phyloP scores from a whole-genome alignment of 1,140 invertebrate genomes.

The Procambarus virginalis region DNA sequence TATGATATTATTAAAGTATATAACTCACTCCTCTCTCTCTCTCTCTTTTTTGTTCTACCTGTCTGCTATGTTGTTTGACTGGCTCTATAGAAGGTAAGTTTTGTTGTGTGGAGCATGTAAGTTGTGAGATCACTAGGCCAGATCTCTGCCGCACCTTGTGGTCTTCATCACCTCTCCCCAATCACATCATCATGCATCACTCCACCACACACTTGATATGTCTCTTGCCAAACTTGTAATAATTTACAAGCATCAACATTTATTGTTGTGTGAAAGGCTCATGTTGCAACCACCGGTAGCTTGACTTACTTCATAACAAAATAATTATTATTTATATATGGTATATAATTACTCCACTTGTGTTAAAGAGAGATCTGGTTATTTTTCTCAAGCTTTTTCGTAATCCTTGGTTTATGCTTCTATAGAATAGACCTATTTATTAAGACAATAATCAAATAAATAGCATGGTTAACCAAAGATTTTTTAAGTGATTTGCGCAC shows the following conservation, averaged over 20 bases:
- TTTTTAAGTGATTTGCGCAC: neutral
- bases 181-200: too few relatives aligned
- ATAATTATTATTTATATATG: too few relatives aligned
- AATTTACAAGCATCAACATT: too few relatives aligned
- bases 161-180: too few relatives aligned
- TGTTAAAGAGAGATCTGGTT: neutral
- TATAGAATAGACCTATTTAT: neutral
- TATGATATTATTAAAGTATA: neutral
- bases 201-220: too few relatives aligned
- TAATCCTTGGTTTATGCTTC: neutral
- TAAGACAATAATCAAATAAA: neutral
- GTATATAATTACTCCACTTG: too few relatives aligned
- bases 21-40: conserved; percentile 1
- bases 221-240: too few relatives aligned
- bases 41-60: conserved; percentile 45
- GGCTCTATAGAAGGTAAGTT: conserved; percentile 53
- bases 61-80: conserved; percentile 51
- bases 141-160: neutral
- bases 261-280: too few relatives aligned
- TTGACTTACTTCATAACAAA: too few relatives aligned
- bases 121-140: neutral
- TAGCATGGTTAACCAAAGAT: neutral
- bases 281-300: too few relatives aligned
- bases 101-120: conserved; percentile 25
- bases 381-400: neutral